These are phyloP conservation scores for Cyrtonyx montezumae DNA, from an alignment of 2,113 vertebrate genomes.

Conservation along the genomic window DNA sequence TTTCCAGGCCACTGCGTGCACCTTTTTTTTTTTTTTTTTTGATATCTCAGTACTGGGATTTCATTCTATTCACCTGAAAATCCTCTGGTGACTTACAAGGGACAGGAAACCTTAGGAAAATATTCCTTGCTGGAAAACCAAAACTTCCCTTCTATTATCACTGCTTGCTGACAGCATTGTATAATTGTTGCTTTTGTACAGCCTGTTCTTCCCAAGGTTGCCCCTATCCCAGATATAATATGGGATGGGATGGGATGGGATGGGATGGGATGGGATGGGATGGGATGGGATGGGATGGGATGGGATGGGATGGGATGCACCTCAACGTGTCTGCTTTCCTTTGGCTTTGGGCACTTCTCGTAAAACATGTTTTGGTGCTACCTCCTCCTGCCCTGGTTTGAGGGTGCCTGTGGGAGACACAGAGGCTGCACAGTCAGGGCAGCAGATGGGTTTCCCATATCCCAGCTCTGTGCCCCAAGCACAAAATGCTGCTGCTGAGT, in stretches of 20 bases:
- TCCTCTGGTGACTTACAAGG: conserved; percentile 35
- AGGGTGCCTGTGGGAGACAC: neutral
- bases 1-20: neutral
- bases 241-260: neutral
- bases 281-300: no score
- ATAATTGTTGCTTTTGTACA: neutral
- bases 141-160: neutral
- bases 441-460: neutral
- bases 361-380: neutral
- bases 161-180: neutral
- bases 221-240: neutral
- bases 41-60: conserved; percentile 14
- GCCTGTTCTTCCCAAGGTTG: neutral
- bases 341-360: neutral
- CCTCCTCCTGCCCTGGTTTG: accelerated
- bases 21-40: neutral
- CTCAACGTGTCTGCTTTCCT: neutral
- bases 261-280: no score
- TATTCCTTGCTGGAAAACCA: conserved; percentile 23
- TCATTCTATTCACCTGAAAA: conserved; percentile 24
- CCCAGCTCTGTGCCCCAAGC: neutral
- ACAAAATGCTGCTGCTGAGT: conserved; percentile 15
- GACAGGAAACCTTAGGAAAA: conserved; percentile 40
- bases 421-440: neutral
- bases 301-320: neutral